These are phyloP conservation scores for Tenthredo scrophulariae DNA, from an alignment of 2,888 invertebrate genomes.

Conservation along the genomic window DNA sequence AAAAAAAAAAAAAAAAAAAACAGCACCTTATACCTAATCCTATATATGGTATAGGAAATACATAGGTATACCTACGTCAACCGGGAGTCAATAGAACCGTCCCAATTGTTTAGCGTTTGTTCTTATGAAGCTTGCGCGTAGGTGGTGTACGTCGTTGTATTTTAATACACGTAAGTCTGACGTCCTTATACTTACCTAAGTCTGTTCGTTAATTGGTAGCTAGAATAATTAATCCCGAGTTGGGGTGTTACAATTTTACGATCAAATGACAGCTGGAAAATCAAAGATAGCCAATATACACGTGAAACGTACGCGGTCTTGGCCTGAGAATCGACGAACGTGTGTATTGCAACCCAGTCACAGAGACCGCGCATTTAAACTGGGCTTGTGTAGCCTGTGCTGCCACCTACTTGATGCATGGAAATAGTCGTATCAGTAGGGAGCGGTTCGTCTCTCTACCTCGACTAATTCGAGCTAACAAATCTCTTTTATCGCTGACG, in stretches of 20 bases:
- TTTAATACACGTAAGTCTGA: background rate
- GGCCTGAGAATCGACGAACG: background rate
- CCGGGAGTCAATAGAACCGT: constrained; percentile 31
- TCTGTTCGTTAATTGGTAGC: background rate
- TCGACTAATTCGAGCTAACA: constrained; percentile 37
- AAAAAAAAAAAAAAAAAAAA: background rate
- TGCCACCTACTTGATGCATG: constrained; percentile 48
- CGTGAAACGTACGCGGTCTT: background rate
- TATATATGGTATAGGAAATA: background rate
- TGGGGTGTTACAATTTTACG: background rate
- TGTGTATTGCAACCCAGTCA: background rate
- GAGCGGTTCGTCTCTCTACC: constrained; percentile 11
- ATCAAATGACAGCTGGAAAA: background rate
- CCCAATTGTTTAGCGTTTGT: constrained; percentile 28
- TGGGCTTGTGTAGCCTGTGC: constrained; percentile 33
- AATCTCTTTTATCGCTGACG: constrained; percentile 34
- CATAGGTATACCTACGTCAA: constrained; percentile 19
- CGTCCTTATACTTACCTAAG: constrained; percentile 1
- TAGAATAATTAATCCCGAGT: background rate
- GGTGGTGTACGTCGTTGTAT: background rate
- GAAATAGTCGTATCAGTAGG: constrained; percentile 37
- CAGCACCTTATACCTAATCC: background rate
- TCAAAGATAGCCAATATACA: background rate
- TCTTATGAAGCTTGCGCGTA: background rate
- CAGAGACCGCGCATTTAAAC: background rate